Evolutionary conservation across 1,140 invertebrate species (phyloP).

Genomic region (Trachymyrmex cornetzi): DNA sequence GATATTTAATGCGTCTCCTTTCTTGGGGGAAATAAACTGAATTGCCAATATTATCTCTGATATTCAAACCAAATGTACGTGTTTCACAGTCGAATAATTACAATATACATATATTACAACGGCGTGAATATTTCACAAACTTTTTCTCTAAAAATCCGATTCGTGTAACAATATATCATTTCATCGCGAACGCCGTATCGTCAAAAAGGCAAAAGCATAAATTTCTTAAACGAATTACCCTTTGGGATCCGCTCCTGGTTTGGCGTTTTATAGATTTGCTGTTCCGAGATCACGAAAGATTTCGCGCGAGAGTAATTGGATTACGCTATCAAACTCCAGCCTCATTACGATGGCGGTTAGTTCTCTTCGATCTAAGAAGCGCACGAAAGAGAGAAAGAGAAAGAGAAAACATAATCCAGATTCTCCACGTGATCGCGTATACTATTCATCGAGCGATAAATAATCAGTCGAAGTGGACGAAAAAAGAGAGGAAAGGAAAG

Average conservation of each 20-base stretch:
- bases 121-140: background rate
- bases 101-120: background rate
- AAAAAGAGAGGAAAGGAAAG: constrained; percentile 52
- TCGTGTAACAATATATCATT: background rate
- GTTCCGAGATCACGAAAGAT: constrained; percentile 28
- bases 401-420: constrained; percentile 70
- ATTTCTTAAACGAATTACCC: constrained; percentile 29
- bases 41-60: background rate
- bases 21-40: background rate
- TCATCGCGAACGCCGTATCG: background rate
- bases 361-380: constrained; percentile 67
- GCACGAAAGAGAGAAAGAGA: background rate
- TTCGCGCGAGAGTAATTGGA: constrained; percentile 35
- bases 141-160: constrained; percentile 29
- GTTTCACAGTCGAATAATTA: constrained; percentile 1
- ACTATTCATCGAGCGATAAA: constrained; percentile 80
- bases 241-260: background rate
- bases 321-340: constrained; percentile 38
- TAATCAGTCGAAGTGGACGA: constrained; percentile 76
- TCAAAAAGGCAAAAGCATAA: background rate
- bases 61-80: background rate
- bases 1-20: background rate
- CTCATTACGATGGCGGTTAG: constrained; percentile 57
- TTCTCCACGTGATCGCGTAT: constrained; percentile 67
- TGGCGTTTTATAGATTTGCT: constrained; percentile 15